These are phyloP conservation scores for Diaperis boleti DNA, from an alignment of 2,888 invertebrate species.

Conservation along the genomic window DNA sequence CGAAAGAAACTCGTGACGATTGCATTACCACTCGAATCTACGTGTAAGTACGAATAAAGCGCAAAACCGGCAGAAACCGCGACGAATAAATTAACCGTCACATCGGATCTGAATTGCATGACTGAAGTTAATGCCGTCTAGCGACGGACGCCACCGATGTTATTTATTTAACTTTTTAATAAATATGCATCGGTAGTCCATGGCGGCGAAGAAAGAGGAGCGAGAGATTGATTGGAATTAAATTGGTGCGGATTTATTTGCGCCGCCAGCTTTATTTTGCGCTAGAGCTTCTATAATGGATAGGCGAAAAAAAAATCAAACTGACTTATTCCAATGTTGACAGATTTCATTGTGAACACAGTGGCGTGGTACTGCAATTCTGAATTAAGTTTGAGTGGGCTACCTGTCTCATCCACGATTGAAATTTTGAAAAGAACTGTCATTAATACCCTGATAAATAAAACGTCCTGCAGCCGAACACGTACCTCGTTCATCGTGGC, in stretches of 20 bases:
- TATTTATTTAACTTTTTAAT: constrained; percentile 28
- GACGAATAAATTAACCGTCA: constrained; percentile 32
- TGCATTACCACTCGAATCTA: constrained; percentile 9
- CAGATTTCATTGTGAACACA: too few relatives aligned
- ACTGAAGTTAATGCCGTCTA: constrained; percentile 23
- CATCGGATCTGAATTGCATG: constrained; percentile 30
- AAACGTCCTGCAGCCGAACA: too few relatives aligned
- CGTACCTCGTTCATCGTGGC: too few relatives aligned
- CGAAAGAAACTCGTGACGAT: constrained; percentile 20
- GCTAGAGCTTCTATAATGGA: too few relatives aligned
- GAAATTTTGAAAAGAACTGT: too few relatives aligned
- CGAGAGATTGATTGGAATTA: constrained; percentile 16
- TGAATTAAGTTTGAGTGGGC: too few relatives aligned
- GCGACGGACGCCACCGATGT: constrained; percentile 11
- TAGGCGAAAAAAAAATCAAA: too few relatives aligned
- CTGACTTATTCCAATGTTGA: too few relatives aligned
- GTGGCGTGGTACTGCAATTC: too few relatives aligned
- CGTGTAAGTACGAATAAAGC: too few relatives aligned
- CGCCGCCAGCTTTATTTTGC: not conserved
- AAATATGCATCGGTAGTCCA: constrained; percentile 24
- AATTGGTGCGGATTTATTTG: constrained; percentile 2
- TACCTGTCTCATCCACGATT: too few relatives aligned
- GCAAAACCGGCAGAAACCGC: constrained; percentile 20
- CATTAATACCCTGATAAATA: too few relatives aligned
- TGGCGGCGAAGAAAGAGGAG: constrained; percentile 1